Evolutionary conservation across 2,797 vertebrate genomes (phyloP), one percentile per base, ranked within the genome.

Genomic region (Trachops cirrhosus): DNA sequence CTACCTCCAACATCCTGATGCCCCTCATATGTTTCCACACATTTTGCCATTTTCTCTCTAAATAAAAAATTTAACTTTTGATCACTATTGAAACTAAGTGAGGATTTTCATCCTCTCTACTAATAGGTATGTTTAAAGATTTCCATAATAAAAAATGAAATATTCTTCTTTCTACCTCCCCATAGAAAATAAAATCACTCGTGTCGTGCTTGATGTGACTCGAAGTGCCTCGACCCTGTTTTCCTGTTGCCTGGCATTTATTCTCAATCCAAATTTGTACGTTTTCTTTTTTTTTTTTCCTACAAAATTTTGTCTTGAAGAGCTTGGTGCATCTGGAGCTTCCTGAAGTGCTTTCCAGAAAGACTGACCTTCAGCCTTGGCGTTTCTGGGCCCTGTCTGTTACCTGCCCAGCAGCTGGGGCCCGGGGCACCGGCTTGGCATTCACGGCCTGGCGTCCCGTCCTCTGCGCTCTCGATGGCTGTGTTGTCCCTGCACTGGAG

Each of bases 401-500:
- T 48, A 64, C 93, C 95, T 96, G 82, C 39, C 46, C 16, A 3
- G 46, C 79, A 64, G 59, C 94, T 37, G 88, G 90, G 92, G 93
- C 46, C 39, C 7, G 89, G 89, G 37, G 1, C 54, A 78, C 10
- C 70, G 26, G 86, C 84, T 88, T 5, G 78, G 80, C 46, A 16
- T 15, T 78, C 16, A 89, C 97, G 92, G 46, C 92, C 89, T 68
- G 50, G 48, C 52, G 54, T 80, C 95, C 89, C 75, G 67, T 91
- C 93, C 95, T 96, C 96, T 88, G 96, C 39, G 80, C 32, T 94
- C 93, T 97, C 96, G 87, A 93, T 88, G 96, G 52, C 85, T 85
- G 86, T 96, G 98, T 95, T 97, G 94, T 97, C 98, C 97, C 96
- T 96, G 96, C 48, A 96, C 94, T 84, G 90, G 94, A 97, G 95